Evolutionary conservation across 2,797 vertebrate genomes (phyloP).

Genomic region (Eidolon dupreanum): DNA sequence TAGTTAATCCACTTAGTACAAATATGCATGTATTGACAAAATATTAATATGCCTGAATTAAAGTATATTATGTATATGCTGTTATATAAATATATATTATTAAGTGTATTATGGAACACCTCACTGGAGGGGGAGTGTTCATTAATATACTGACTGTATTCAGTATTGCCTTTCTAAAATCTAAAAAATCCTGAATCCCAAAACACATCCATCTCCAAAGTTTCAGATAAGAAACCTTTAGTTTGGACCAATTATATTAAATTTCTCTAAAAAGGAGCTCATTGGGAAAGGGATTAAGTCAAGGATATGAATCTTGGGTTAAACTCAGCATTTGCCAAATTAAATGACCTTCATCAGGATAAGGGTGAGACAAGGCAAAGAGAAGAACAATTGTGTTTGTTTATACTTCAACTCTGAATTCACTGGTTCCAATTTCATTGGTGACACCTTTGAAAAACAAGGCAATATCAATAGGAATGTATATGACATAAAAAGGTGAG

Average conservation of each 20-base stretch:
- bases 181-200: not conserved
- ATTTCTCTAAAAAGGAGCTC: not conserved
- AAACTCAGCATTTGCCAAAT: slow-evolving; percentile 27
- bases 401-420: not conserved
- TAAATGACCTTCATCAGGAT: not conserved
- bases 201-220: not conserved
- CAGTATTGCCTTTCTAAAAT: not conserved
- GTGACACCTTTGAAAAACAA: not conserved
- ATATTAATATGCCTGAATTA: not conserved
- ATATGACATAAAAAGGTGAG: not conserved
- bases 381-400: not conserved
- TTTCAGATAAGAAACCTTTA: not conserved
- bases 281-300: not conserved
- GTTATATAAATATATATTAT: not conserved
- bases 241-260: not conserved
- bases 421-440: not conserved
- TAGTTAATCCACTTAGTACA: not conserved
- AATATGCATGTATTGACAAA: not conserved
- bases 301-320: not conserved
- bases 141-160: not conserved
- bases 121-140: not conserved
- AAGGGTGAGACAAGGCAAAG: not conserved
- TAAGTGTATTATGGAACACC: not conserved
- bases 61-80: not conserved
- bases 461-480: not conserved